These are phyloP conservation scores for Martes martes DNA, from an alignment of 2,113 vertebrate species.

Conservation along the genomic window DNA sequence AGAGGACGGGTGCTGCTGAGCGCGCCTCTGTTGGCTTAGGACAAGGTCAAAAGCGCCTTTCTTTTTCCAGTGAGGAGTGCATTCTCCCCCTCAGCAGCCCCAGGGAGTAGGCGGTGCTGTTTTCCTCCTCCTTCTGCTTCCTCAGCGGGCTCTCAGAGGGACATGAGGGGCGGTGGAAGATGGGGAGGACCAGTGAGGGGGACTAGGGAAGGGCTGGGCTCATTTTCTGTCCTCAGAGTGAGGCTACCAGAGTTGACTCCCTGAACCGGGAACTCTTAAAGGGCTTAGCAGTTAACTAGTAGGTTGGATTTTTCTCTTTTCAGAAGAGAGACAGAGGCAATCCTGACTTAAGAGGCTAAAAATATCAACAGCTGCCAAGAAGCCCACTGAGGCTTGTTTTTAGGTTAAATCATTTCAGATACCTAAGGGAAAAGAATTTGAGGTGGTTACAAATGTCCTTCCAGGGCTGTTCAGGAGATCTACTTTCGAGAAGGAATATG, in stretches of 20 bases:
- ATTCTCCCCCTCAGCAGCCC: background rate
- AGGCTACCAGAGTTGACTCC: background rate
- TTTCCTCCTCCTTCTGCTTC: background rate
- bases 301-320: background rate
- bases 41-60: background rate
- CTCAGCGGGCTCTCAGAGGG: background rate
- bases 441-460: background rate
- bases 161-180: background rate
- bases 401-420: background rate
- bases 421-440: background rate
- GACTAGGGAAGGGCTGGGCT: background rate
- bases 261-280: background rate
- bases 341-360: background rate
- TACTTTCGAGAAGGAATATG: background rate
- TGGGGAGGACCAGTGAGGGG: fast-evolving
- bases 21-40: background rate
- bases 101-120: background rate
- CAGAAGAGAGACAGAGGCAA: background rate
- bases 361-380: background rate
- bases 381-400: background rate
- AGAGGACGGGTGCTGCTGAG: fast-evolving
- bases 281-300: background rate
- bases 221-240: background rate
- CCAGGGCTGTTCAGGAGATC: background rate
- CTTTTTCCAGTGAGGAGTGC: background rate